Evolutionary conservation across 2,797 vertebrate genomes (phyloP).

Genomic region (Gymnoscopelus microlampas): DNA sequence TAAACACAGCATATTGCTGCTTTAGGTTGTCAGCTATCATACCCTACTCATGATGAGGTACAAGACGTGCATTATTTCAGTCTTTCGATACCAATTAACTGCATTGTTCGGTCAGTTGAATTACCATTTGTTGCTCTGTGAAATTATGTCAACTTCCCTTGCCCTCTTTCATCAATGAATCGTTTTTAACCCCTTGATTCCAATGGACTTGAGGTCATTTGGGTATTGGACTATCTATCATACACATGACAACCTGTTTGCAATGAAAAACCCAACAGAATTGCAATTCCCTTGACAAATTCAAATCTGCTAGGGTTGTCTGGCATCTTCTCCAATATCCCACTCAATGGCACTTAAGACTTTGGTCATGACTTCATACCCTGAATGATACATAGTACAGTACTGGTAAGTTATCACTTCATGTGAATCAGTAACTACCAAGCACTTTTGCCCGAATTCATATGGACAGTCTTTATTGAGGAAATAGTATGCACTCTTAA

Average conservation of each 20-base stretch:
- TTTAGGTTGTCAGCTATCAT: not conserved
- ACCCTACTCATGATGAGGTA: not conserved
- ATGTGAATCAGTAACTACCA: not conserved
- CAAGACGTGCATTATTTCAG: not conserved
- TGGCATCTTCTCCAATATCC: not conserved
- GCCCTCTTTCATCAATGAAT: not conserved
- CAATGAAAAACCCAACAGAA: not conserved
- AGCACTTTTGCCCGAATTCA: not conserved
- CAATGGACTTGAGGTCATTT: conserved; percentile 7
- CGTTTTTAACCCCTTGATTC: not conserved
- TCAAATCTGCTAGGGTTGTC: not conserved
- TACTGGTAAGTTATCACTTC: not conserved
- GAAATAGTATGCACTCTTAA: conserved; percentile 20
- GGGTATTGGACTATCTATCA: not conserved
- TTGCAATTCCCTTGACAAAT: not conserved
- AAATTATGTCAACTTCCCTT: not conserved
- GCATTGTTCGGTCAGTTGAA: not conserved
- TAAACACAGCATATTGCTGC: not conserved
- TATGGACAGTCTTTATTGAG: conserved; percentile 25
- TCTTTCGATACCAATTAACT: not conserved
- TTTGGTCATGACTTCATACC: not conserved
- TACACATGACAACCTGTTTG: conserved; percentile 2
- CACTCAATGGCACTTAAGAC: not conserved
- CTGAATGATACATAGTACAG: too few species aligned
- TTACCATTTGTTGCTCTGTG: not conserved